Conservation (phyloP, 2,888 invertebrate species). For the Luperina testacea region DNA sequence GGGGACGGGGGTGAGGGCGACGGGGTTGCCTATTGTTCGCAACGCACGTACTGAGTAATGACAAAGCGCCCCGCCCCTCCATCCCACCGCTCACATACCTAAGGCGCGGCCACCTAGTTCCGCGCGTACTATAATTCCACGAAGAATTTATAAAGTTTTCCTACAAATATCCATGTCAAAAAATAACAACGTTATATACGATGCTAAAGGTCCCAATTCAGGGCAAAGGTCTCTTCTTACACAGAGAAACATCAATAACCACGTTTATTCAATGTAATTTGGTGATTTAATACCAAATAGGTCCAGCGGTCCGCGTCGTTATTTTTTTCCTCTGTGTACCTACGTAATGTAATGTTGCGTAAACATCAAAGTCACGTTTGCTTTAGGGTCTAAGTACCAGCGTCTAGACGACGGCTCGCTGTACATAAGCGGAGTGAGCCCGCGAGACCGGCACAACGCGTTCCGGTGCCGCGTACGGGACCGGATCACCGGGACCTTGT, state of each 20-base stretch:
- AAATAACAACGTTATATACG: neutral
- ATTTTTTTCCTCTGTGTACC: neutral
- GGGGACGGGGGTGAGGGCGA: too few relatives aligned
- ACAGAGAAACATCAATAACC: neutral
- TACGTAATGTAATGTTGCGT: neutral
- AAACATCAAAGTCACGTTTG: slow-evolving; percentile 3
- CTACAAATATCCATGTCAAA: neutral
- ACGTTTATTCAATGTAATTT: neutral
- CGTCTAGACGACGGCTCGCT: slow-evolving; percentile 95
- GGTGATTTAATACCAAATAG: neutral
- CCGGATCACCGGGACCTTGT: slow-evolving; percentile 93
- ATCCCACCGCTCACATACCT: too few relatives aligned
- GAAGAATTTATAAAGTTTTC: too few relatives aligned
- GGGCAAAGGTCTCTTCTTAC: neutral
- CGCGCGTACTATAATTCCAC: too few relatives aligned
- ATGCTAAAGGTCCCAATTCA: neutral
- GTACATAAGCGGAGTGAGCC: slow-evolving; percentile 94
- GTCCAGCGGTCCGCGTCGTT: neutral
- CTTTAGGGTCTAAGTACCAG: slow-evolving; percentile 91
- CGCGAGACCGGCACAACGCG: slow-evolving; percentile 94
- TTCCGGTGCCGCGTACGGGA: slow-evolving; percentile 96
- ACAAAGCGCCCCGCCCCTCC: too few relatives aligned
- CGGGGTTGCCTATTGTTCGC: too few relatives aligned
- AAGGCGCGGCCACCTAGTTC: too few relatives aligned
- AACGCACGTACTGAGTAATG: too few relatives aligned